Percentiles rank a stretch among this genome's conserved stretches.
These are phyloP conservation scores for Hypotaenidia philippensis DNA, from an alignment of 2,797 vertebrate genomes.

Conservation along the genomic window DNA sequence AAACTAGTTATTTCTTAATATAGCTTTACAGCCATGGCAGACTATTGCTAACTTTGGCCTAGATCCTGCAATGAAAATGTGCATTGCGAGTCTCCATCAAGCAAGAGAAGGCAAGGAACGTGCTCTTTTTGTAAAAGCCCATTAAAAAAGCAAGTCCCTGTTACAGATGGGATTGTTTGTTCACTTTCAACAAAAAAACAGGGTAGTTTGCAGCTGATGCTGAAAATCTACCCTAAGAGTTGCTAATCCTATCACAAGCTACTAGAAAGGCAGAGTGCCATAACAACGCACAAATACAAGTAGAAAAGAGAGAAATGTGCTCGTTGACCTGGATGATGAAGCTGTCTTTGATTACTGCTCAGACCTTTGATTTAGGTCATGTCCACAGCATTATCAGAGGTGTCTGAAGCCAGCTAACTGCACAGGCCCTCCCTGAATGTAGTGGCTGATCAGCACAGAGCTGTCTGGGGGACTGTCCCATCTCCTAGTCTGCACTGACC, in stretches of 20 bases:
- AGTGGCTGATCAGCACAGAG: fast-evolving
- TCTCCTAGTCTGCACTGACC: neutral
- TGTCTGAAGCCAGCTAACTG: too few species aligned
- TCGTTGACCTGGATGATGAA: neutral
- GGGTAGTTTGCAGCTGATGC: neutral
- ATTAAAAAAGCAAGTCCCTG: neutral
- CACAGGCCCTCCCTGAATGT: fast-evolving
- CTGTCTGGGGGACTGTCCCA: neutral
- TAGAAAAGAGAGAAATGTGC: neutral
- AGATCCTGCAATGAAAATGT: neutral
- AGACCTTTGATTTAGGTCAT: neutral
- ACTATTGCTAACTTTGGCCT: slow-evolving; percentile 22
- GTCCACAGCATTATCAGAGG: neutral
- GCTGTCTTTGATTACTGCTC: neutral
- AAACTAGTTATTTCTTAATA: neutral
- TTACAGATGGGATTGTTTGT: neutral
- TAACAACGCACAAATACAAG: neutral
- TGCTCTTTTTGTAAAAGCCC: neutral
- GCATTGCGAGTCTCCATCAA: fast-evolving
- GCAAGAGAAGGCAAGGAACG: neutral
- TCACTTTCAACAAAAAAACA: neutral
- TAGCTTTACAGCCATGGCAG: neutral
- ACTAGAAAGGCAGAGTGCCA: neutral
- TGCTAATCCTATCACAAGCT: neutral
- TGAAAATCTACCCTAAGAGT: neutral